Percentiles rank a stretch among this genome's conserved stretches.
phyloP scores from a whole-genome alignment of 2,888 invertebrate species.

The Leptinotarsa tumamoca region DNA sequence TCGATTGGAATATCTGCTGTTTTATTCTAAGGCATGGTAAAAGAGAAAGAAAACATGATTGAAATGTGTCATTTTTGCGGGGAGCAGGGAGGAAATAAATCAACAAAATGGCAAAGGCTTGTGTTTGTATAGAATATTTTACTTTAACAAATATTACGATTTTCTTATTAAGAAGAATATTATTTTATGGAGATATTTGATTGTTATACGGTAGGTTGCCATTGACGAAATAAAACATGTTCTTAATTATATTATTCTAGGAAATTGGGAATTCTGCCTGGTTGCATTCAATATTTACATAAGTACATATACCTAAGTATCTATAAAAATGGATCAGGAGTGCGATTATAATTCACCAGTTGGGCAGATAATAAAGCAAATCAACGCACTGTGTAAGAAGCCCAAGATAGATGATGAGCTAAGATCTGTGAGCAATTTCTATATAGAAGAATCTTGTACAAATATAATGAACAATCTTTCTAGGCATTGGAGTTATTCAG shows the following conservation, averaged over 20 bases:
- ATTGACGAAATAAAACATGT: neutral
- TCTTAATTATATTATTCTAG: neutral
- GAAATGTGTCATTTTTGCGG: neutral
- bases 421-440: conserved; percentile 53
- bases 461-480: conserved; percentile 33
- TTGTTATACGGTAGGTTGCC: conserved; percentile 1
- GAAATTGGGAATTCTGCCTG: conserved; percentile 8
- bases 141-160: conserved; percentile 4
- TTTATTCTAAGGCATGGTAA: neutral
- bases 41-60: neutral
- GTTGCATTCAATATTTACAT: neutral
- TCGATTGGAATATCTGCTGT: neutral
- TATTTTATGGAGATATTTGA: conserved; percentile 1
- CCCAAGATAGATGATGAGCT: conserved; percentile 58
- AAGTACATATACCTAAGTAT: neutral
- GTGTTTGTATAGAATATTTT: conserved; percentile 26
- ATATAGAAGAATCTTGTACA: neutral
- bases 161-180: neutral
- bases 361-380: conserved; percentile 54
- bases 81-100: conserved; percentile 15
- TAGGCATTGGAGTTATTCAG: conserved; percentile 73
- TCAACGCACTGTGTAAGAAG: conserved; percentile 59
- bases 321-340: conserved; percentile 43
- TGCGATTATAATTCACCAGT: conserved; percentile 46
- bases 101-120: conserved; percentile 41